Base-by-base conservation (phyloP, 2,888 invertebrate genomes). In the Meganola albula region DNA sequence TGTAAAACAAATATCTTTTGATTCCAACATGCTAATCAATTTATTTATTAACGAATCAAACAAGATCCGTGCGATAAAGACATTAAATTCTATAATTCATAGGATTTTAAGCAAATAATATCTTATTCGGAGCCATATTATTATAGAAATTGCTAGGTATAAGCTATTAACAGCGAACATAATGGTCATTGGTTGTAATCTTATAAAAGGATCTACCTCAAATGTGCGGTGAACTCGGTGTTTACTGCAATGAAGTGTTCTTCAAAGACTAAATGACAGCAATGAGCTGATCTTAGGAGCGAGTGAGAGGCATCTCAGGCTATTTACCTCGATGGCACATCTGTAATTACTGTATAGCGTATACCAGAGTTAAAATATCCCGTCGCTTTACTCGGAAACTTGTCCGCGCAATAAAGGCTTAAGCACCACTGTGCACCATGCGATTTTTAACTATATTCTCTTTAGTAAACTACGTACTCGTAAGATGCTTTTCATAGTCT, bases 341-440 rank as follows among this genome's bases (percentile, higher is more conserved):
- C 75, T 67, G 76, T 84, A 84, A 84, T 82, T 82, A 83, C 73
- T 73, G 68, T 66, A 63, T 62, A 65, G 63, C 64, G 63, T 71
- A 70, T 66, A 74, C 66, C 62, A 64, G 58, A 58, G 64, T 73
- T 76, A 69, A 80, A 77, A 74, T 75, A 75, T 71, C 67, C 69
- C 64, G 63, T 55, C 71, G 65, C 64, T 72, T 68, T 69, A 69
- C 69, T 67, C 53, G 64, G 61, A 65, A 68, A 67, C 63, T 61
- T 58, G 62, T 66, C 52, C 57, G 40, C 38, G 49, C 40, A 35
- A 49, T 44, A 58, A 40, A 23, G 46, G 34, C 70, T 46, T 67
- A 73, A 70, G 69, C 53, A 52, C 63, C 61, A 51, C 44, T 37
- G 37, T 27, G 51, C 42, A 48, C 27, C 63, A 44, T 38, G 53